phyloP scores from a whole-genome alignment of 2,113 vertebrate species.

The Hippocampus mohnikei region DNA sequence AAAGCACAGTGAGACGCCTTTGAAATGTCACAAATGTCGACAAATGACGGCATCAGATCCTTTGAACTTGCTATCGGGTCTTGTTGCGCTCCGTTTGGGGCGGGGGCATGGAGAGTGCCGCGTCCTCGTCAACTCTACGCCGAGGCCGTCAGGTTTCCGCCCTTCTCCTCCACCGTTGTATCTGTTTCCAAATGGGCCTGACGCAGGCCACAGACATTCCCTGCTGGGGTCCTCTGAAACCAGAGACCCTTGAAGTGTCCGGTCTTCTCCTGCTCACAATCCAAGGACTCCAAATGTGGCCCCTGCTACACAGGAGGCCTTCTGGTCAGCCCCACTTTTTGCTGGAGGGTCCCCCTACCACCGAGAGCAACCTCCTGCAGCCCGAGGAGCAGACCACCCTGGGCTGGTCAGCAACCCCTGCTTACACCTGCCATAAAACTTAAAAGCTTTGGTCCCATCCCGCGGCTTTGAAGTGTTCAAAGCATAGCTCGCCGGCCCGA shows the following conservation, averaged over 20 bases:
- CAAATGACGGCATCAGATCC: conserved; percentile 64
- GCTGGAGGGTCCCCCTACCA: conserved; percentile 51
- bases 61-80: conserved; percentile 68
- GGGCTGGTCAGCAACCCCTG: conserved; percentile 86
- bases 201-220: conserved; percentile 78
- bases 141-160: conserved; percentile 73
- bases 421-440: conserved; percentile 96
- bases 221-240: conserved; percentile 97
- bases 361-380: conserved; percentile 59
- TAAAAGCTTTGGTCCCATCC: conserved; percentile 83
- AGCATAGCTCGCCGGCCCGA: conserved; percentile 78
- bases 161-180: conserved; percentile 76
- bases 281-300: conserved; percentile 75
- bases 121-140: conserved; percentile 58
- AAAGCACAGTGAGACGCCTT: conserved; percentile 31
- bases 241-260: conserved; percentile 96
- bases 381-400: conserved; percentile 80
- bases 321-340: conserved; percentile 72
- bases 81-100: conserved; percentile 62
- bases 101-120: conserved; percentile 19
- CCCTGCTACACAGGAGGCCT: conserved; percentile 76
- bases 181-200: conserved; percentile 70
- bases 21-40: conserved; percentile 55
- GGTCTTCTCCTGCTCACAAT: conserved; percentile 77
- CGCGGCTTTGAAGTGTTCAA: conserved; percentile 91